Conservation (phyloP, 23 tunicate species). For the Oikopleura dioica region DNA sequence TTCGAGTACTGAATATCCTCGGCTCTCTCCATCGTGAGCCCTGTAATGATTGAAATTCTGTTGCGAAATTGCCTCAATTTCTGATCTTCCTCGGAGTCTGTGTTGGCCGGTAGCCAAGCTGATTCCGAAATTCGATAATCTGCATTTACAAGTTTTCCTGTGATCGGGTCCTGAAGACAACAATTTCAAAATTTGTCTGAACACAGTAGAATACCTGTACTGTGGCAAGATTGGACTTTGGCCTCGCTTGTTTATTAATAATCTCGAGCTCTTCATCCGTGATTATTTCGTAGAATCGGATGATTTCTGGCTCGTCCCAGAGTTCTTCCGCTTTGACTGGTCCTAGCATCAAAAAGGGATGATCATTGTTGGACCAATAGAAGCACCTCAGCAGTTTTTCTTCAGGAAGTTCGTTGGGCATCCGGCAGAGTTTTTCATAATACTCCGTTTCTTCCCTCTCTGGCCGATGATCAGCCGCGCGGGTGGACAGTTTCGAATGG, state of each 20-base stretch:
- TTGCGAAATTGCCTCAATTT: neutral
- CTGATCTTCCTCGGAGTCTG: neutral
- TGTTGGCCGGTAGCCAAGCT: neutral
- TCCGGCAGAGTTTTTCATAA: neutral
- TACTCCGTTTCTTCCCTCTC: neutral
- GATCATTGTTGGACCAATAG: neutral
- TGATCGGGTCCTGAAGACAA: neutral
- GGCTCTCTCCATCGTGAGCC: neutral
- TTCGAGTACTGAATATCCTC: neutral
- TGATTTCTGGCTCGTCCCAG: neutral
- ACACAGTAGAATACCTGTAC: too few species aligned
- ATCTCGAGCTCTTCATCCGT: neutral
- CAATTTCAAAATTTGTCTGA: too few species aligned
- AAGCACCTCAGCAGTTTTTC: neutral
- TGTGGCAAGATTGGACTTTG: neutral
- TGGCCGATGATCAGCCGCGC: neutral
- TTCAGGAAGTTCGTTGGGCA: neutral
- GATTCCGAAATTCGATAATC: neutral
- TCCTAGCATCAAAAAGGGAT: neutral
- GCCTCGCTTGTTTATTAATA: neutral
- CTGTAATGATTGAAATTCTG: neutral
- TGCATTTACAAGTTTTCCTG: neutral
- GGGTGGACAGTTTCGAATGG: neutral
- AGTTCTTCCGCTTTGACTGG: neutral
- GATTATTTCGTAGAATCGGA: neutral